These are phyloP conservation scores for Lymantria monacha DNA, from an alignment of 2,888 invertebrate species.

Conservation along the genomic window DNA sequence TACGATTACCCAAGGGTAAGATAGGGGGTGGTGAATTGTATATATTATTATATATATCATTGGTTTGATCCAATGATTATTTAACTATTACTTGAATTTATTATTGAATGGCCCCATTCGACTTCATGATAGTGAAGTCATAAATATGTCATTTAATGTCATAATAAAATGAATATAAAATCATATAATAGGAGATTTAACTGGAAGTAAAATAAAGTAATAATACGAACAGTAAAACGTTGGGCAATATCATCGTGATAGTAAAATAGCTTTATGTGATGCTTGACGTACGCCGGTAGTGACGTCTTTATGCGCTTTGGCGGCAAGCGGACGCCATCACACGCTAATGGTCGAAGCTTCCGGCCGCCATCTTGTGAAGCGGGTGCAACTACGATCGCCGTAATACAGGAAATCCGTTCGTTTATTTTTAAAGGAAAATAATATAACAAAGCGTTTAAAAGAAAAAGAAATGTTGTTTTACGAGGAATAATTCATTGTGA, in stretches of 20 bases:
- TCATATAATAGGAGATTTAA: constrained; percentile 23
- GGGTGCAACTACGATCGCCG: constrained; percentile 19
- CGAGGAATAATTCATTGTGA: too few relatives aligned
- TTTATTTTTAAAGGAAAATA: constrained; percentile 31
- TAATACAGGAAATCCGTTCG: constrained; percentile 21
- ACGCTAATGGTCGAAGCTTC: constrained; percentile 52
- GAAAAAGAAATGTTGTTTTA: neutral
- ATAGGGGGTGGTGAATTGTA: too few relatives aligned
- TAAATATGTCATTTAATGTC: constrained; percentile 2
- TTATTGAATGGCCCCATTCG: too few relatives aligned
- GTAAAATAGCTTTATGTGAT: constrained; percentile 35
- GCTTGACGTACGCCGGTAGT: constrained; percentile 16
- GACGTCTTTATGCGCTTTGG: constrained; percentile 21
- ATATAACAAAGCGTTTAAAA: constrained; percentile 16
- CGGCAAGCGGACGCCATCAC: constrained; percentile 40
- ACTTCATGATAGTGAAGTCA: neutral
- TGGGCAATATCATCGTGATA: constrained; percentile 25
- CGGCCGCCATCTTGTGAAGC: constrained; percentile 48
- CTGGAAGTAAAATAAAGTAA: constrained; percentile 26
- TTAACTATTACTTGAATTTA: too few relatives aligned
- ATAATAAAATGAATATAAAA: constrained; percentile 6
- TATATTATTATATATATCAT: too few relatives aligned
- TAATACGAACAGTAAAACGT: constrained; percentile 27
- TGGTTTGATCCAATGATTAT: too few relatives aligned
- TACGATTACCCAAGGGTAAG: too few relatives aligned